phyloP scores from a whole-genome alignment of 2,113 vertebrate genomes.

The Ameiurus melas region DNA sequence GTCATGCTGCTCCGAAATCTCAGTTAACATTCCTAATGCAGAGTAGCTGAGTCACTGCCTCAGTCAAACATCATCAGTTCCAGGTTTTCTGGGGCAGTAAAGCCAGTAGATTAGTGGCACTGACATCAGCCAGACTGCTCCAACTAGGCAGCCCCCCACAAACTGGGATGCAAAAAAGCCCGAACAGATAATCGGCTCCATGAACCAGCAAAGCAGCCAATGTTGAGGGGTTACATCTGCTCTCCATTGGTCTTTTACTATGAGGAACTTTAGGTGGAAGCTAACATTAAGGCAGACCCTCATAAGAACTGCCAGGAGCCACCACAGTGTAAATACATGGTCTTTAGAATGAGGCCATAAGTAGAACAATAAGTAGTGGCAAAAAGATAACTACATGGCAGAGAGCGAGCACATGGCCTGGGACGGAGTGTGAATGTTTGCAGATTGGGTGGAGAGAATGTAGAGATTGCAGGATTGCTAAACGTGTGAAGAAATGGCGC shows the following conservation, averaged over 20 bases:
- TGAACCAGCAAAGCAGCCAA: constrained; percentile 22
- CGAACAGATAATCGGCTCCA: constrained; percentile 15
- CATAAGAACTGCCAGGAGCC: neutral
- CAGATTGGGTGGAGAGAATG: constrained; percentile 1
- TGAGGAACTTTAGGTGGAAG: constrained; percentile 1
- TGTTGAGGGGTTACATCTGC: neutral
- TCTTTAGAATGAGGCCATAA: neutral
- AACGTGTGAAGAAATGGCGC: neutral
- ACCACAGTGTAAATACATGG: neutral
- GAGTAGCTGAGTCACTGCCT: constrained; percentile 22
- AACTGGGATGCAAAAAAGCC: constrained; percentile 15
- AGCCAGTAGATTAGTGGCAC: constrained; percentile 35
- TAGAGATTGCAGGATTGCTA: constrained; percentile 12
- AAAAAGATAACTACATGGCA: neutral
- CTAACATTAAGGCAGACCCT: neutral
- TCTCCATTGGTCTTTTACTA: neutral
- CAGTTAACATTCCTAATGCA: constrained; percentile 19
- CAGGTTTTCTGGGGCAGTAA: constrained; percentile 51
- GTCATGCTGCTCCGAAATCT: constrained; percentile 5
- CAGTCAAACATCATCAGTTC: constrained; percentile 43
- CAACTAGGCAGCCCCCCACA: constrained; percentile 14
- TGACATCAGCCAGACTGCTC: constrained; percentile 40
- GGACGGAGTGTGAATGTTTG: neutral
- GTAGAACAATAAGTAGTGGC: neutral
- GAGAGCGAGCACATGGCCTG: neutral